phyloP scores from a whole-genome alignment of 1,140 invertebrate species.

The Drosophila takahashii region DNA sequence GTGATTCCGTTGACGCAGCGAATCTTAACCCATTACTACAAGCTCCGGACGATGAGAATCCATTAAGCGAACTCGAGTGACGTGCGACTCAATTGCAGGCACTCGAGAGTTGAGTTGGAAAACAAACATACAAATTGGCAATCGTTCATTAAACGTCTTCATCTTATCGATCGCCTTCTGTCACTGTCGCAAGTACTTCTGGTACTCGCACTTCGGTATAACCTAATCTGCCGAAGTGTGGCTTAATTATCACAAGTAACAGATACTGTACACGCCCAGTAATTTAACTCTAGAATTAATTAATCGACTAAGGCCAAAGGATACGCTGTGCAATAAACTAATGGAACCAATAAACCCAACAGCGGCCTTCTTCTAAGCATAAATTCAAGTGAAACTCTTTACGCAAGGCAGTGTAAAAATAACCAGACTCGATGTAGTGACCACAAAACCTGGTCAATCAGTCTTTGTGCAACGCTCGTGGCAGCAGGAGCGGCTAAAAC shows the following conservation, averaged over 20 bases:
- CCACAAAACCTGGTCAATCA: constrained; percentile 46
- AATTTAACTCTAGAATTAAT: constrained; percentile 5
- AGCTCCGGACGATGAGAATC: constrained; percentile 12
- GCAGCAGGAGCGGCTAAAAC: constrained; percentile 26
- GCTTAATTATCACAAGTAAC: constrained; percentile 3
- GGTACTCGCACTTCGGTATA: background rate
- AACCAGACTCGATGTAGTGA: constrained; percentile 9
- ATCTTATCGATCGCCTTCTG: constrained; percentile 55
- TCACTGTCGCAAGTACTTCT: constrained; percentile 35
- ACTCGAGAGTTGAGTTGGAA: constrained; percentile 26
- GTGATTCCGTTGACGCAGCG: constrained; percentile 8
- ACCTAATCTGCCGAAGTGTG: constrained; percentile 6
- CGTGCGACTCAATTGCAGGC: constrained; percentile 25
- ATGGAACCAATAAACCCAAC: constrained; percentile 14
- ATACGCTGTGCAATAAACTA: constrained; percentile 23
- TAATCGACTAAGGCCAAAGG: background rate
- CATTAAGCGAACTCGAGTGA: constrained; percentile 43
- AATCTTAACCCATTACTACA: constrained; percentile 26
- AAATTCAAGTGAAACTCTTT: constrained; percentile 47
- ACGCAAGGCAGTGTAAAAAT: constrained; percentile 28
- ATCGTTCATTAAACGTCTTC: constrained; percentile 64
- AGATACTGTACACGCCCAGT: constrained; percentile 2
- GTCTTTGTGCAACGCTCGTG: constrained; percentile 53
- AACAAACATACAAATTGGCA: constrained; percentile 49
- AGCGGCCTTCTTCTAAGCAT: constrained; percentile 38